Evolutionary conservation across 2,888 invertebrate species (phyloP).

Genomic region (Epinotia ramella): DNA sequence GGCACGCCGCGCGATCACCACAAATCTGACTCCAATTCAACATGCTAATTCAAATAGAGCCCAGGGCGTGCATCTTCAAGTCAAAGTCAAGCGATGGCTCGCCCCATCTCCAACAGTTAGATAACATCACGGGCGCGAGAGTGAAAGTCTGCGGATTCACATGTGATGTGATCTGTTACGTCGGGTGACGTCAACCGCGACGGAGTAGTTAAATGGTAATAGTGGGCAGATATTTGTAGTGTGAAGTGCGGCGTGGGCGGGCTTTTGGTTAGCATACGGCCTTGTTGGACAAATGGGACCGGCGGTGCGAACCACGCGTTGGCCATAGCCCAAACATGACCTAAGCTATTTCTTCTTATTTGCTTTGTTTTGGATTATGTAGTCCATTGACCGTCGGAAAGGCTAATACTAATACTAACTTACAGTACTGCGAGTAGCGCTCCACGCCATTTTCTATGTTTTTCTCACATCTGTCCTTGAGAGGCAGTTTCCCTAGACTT

Average conservation of each 20-base stretch:
- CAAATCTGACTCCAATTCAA: background rate
- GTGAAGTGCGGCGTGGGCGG: conserved; percentile 20
- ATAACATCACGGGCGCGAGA: conserved; percentile 61
- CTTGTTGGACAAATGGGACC: no score
- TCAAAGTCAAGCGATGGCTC: conserved; percentile 25
- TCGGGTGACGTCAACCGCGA: conserved; percentile 59
- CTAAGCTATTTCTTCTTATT: background rate
- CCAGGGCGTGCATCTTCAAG: conserved; percentile 27
- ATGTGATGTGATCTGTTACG: conserved; percentile 71
- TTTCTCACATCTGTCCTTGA: background rate
- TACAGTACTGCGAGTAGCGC: no score
- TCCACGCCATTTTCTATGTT: background rate
- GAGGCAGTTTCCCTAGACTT: no score
- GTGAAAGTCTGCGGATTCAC: conserved; percentile 80
- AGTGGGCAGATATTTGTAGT: conserved; percentile 21
- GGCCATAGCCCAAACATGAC: no score
- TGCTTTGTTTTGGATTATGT: background rate
- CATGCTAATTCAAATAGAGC: background rate
- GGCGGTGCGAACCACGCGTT: no score
- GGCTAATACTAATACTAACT: no score
- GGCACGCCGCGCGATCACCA: background rate
- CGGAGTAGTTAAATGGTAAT: conserved; percentile 48
- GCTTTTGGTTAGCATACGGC: conserved; percentile 4
- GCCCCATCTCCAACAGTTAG: conserved; percentile 37
- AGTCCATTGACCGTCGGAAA: no score